Percentiles rank a stretch among this genome's conserved stretches.
These are phyloP conservation scores for fruit fly (Drosophila melanogaster) DNA, from an alignment of 1,140 invertebrate genomes.

Conservation along the genomic window DNA sequence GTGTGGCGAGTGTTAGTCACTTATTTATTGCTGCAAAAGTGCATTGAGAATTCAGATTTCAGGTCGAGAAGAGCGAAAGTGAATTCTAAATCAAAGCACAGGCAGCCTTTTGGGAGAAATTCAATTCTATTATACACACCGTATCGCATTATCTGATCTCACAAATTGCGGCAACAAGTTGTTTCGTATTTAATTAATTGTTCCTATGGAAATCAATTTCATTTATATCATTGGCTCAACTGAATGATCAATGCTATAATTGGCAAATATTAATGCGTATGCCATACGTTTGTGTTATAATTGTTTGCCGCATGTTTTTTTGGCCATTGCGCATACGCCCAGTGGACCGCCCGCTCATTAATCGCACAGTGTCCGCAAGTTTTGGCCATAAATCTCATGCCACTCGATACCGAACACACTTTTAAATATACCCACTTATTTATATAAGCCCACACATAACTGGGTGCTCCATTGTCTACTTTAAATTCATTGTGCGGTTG, in stretches of 20 bases:
- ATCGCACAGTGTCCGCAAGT: conserved; percentile 65
- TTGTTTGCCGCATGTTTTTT: conserved; percentile 6
- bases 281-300: conserved; percentile 1
- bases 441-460: conserved; percentile 11
- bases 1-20: conserved; percentile 29
- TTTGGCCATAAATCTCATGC: conserved; percentile 65
- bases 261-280: conserved; percentile 7
- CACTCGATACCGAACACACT: conserved; percentile 36
- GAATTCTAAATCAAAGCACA: conserved; percentile 19
- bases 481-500: conserved; percentile 28
- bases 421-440: conserved; percentile 42
- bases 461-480: conserved; percentile 6
- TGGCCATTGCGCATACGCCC: conserved; percentile 49
- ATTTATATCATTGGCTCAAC: conserved; percentile 20
- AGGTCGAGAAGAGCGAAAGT: background rate
- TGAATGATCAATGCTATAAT: conserved; percentile 14
- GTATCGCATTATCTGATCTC: conserved; percentile 19
- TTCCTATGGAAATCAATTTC: conserved; percentile 36
- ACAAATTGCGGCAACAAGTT: conserved; percentile 33
- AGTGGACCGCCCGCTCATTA: conserved; percentile 48
- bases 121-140: conserved; percentile 19
- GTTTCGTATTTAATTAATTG: conserved; percentile 32
- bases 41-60: conserved; percentile 39
- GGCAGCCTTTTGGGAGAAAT: conserved; percentile 12
- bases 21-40: conserved; percentile 43